These are phyloP conservation scores for Tortricodes alternella DNA, from an alignment of 2,888 invertebrate species.

Conservation along the genomic window DNA sequence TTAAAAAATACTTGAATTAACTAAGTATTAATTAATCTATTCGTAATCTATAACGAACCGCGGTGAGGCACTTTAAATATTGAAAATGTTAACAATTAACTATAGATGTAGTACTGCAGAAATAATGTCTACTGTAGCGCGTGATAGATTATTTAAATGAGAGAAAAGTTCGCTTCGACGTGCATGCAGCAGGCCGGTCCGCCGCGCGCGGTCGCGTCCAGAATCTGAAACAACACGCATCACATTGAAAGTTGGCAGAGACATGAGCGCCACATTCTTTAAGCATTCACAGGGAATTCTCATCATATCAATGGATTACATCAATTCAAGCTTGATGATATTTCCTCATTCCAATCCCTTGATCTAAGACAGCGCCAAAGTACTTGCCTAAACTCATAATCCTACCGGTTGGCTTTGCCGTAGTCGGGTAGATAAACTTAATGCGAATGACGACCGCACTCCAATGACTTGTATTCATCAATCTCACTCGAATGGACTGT, in stretches of 20 bases:
- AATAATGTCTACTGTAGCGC: slow-evolving; percentile 31
- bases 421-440: slow-evolving; percentile 6
- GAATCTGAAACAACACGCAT: slow-evolving; percentile 39
- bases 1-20: neutral
- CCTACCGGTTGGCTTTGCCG: too few relatives aligned
- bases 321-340: too few relatives aligned
- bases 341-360: neutral
- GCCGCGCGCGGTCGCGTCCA: slow-evolving; percentile 28
- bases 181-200: slow-evolving; percentile 13
- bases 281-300: neutral
- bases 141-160: slow-evolving; percentile 37
- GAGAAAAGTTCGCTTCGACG: slow-evolving; percentile 35
- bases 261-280: too few relatives aligned
- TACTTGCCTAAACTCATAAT: too few relatives aligned
- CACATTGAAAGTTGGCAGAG: slow-evolving; percentile 11
- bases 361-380: neutral
- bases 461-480: slow-evolving; percentile 22
- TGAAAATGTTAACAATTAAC: slow-evolving; percentile 36
- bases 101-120: slow-evolving; percentile 32
- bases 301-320: too few relatives aligned
- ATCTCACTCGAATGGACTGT: slow-evolving; percentile 7
- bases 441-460: slow-evolving; percentile 4
- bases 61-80: slow-evolving; percentile 51
- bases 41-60: slow-evolving; percentile 40
- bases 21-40: slow-evolving; percentile 29